phyloP scores from a whole-genome alignment of 2,888 invertebrate genomes.

The Caenorhabditis parvicauda region DNA sequence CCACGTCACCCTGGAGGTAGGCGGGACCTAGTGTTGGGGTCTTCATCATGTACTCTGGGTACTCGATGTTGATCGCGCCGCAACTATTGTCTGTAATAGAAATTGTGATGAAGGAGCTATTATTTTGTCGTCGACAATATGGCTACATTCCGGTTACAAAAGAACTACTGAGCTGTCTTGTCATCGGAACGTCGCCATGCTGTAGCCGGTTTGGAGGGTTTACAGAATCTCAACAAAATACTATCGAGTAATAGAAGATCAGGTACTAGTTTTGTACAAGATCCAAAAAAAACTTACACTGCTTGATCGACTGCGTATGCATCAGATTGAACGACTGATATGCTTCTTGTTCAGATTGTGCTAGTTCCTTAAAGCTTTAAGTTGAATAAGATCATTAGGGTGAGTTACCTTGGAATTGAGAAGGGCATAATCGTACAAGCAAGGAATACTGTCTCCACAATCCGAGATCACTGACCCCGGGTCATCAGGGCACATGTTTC shows the following conservation, averaged over 20 bases:
- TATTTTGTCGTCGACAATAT: background rate
- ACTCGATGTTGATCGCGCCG: conserved; percentile 62
- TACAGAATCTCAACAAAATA: too few relatives aligned
- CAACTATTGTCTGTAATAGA: conserved; percentile 57
- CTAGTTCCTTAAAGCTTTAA: conserved; percentile 23
- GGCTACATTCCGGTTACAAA: background rate
- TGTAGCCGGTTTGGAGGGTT: too few relatives aligned
- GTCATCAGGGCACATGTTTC: conserved; percentile 54
- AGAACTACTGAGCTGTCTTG: too few relatives aligned
- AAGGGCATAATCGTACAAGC: conserved; percentile 55
- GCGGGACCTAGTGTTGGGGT: conserved; percentile 55
- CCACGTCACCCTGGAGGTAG: conserved; percentile 59
- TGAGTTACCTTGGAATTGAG: conserved; percentile 57
- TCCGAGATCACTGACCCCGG: conserved; percentile 51
- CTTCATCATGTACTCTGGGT: conserved; percentile 61
- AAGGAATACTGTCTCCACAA: conserved; percentile 59
- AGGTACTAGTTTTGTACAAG: too few relatives aligned
- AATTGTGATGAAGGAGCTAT: too few relatives aligned
- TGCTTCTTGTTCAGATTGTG: conserved; percentile 49
- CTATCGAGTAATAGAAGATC: too few relatives aligned
- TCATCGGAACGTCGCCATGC: too few relatives aligned
- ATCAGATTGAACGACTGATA: conserved; percentile 49
- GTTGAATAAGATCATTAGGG: background rate
- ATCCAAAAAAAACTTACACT: conserved; percentile 48
- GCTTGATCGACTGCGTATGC: conserved; percentile 39